Percentiles rank a stretch among this genome's conserved stretches.
These are phyloP conservation scores for Sitta carolinensis DNA, from an alignment of 2,797 vertebrate genomes.

Conservation along the genomic window DNA sequence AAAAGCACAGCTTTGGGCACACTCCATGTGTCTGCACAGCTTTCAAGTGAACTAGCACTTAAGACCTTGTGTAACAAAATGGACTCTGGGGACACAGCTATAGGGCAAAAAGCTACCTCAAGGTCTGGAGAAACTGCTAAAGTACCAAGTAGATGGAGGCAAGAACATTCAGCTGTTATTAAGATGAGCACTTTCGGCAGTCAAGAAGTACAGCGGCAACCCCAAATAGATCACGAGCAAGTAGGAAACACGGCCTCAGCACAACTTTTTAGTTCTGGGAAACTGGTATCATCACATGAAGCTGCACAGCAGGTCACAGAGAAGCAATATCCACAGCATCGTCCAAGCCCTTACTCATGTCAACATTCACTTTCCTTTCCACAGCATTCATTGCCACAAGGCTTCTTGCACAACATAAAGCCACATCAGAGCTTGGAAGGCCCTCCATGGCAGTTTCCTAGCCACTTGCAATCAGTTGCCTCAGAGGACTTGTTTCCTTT, in stretches of 20 bases:
- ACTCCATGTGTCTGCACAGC: constrained; percentile 83
- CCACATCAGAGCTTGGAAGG: constrained; percentile 91
- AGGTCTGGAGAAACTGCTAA: constrained; percentile 87
- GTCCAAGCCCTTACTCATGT: constrained; percentile 86
- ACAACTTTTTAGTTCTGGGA: constrained; percentile 88
- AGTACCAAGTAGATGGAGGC: constrained; percentile 90
- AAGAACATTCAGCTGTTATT: constrained; percentile 86
- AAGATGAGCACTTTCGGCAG: constrained; percentile 90
- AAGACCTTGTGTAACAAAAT: constrained; percentile 83
- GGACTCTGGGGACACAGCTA: constrained; percentile 88
- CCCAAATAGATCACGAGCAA: constrained; percentile 84
- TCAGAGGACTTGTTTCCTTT: constrained; percentile 92
- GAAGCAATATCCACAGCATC: constrained; percentile 83
- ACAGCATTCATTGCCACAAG: constrained; percentile 88
- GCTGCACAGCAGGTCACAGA: constrained; percentile 81
- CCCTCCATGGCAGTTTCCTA: constrained; percentile 90
- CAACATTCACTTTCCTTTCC: constrained; percentile 91
- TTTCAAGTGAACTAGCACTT: constrained; percentile 85
- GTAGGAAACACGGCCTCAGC: constrained; percentile 79
- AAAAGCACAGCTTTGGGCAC: constrained; percentile 76
- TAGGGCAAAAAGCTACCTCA: constrained; percentile 90
- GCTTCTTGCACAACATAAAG: constrained; percentile 89
- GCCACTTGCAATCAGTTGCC: constrained; percentile 86
- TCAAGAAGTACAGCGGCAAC: constrained; percentile 82
- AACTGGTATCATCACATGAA: constrained; percentile 81